Evolutionary conservation across 2,888 invertebrate species (phyloP).

Genomic region (Seira ritae): DNA sequence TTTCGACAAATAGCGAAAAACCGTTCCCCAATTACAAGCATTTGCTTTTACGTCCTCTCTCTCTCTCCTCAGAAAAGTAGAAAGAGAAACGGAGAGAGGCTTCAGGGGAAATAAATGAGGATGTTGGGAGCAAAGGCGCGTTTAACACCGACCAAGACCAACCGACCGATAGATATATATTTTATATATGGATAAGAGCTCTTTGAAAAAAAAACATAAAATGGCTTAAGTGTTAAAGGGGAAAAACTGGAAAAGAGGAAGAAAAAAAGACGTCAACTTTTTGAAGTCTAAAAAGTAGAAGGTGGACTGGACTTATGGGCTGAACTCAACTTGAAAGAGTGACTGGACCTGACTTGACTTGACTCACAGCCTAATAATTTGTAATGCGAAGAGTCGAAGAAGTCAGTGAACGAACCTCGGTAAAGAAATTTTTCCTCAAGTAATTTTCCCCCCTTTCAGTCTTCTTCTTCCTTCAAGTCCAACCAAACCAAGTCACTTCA

Average conservation of each 20-base stretch:
- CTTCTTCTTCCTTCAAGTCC: no score
- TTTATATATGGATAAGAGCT: background rate
- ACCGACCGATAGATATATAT: background rate
- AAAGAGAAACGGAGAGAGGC: background rate
- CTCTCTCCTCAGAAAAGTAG: background rate
- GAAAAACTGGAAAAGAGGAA: background rate
- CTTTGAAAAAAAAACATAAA: background rate
- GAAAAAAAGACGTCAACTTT: conserved; percentile 18
- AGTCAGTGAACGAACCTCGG: background rate
- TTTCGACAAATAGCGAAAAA: conserved; percentile 56
- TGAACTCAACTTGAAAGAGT: no score
- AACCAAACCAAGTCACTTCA: no score
- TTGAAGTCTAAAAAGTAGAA: background rate
- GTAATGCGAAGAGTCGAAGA: background rate
- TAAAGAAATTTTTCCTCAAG: background rate
- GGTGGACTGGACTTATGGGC: background rate
- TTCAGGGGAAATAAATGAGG: conserved; percentile 18
- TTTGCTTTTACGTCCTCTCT: conserved; percentile 1
- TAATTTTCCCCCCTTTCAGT: background rate
- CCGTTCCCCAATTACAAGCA: conserved; percentile 45
- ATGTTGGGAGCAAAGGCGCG: background rate
- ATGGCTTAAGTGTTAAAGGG: background rate
- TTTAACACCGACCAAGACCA: background rate
- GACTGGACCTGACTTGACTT: background rate
- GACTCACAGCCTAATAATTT: background rate